Evolutionary conservation across 1,140 invertebrate species (phyloP).

Genomic region (Dolichoris vasculosae): DNA sequence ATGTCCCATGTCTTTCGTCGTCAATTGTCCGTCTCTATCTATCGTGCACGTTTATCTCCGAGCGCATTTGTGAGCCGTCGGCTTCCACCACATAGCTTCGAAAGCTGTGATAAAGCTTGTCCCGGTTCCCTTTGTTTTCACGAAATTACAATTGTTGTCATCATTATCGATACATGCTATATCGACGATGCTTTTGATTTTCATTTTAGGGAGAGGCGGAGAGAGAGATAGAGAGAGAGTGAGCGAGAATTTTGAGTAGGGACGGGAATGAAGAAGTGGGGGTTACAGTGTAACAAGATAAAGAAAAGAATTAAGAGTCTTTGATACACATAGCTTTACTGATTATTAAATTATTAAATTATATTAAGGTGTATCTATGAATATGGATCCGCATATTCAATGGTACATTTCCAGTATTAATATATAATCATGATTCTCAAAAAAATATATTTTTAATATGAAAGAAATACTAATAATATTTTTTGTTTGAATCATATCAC

Average conservation of each 20-base stretch:
- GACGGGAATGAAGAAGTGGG: not conserved
- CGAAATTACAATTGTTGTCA: constrained; percentile 72
- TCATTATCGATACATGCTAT: constrained; percentile 69
- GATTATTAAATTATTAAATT: not conserved
- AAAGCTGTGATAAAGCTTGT: constrained; percentile 32
- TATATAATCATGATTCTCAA: too few relatives aligned
- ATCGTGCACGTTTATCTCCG: not conserved
- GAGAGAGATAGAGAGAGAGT: constrained; percentile 14
- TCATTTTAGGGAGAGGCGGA: constrained; percentile 15
- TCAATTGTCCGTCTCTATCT: not conserved
- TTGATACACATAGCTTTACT: not conserved
- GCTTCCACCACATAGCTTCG: constrained; percentile 65
- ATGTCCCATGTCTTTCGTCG: not conserved
- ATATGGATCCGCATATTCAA: too few relatives aligned
- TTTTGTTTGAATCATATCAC: too few relatives aligned
- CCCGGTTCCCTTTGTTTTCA: constrained; percentile 65
- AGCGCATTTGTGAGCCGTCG: constrained; percentile 44
- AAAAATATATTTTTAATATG: too few relatives aligned
- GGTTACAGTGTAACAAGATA: not conserved
- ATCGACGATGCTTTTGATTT: constrained; percentile 71
- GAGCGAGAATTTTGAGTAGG: not conserved
- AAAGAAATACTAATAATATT: too few relatives aligned
- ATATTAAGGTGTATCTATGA: too few relatives aligned
- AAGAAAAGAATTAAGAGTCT: not conserved
- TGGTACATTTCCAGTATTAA: too few relatives aligned